Conservation (phyloP, 2,888 invertebrate genomes). For the Lasioglossum lativentre region DNA sequence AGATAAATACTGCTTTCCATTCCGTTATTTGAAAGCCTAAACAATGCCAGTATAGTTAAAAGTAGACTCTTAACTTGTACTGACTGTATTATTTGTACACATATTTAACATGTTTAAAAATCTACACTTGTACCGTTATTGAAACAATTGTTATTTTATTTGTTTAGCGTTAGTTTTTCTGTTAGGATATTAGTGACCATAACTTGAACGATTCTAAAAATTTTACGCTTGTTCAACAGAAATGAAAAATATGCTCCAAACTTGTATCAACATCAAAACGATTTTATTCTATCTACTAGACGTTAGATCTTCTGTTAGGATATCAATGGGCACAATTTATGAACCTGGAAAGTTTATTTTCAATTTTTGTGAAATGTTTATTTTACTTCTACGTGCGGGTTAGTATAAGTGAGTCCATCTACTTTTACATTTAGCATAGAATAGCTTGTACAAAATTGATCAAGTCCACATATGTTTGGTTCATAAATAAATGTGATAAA, state of each 20-base stretch:
- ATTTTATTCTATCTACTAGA: neutral
- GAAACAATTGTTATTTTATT: neutral
- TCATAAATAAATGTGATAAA: neutral
- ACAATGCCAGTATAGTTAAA: neutral
- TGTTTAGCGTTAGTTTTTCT: neutral
- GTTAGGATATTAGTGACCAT: neutral
- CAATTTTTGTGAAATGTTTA: neutral
- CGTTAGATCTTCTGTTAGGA: neutral
- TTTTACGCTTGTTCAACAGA: neutral
- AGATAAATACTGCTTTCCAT: slow-evolving; percentile 5
- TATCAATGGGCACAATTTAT: neutral
- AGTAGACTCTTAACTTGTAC: neutral
- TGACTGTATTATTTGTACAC: too few relatives aligned
- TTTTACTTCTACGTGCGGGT: neutral
- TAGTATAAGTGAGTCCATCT: neutral
- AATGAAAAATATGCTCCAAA: neutral
- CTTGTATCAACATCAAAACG: neutral
- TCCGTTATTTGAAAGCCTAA: neutral
- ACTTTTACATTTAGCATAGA: neutral
- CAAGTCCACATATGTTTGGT: neutral
- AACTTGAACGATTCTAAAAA: neutral
- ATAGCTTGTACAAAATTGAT: neutral
- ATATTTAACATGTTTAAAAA: too few relatives aligned
- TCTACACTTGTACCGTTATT: too few relatives aligned
- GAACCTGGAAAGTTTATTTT: neutral